Percentiles rank a stretch among this genome's conserved stretches.
Evolutionary conservation across 2,797 vertebrate genomes (phyloP).

Genomic region (Crenichthys baileyi): DNA sequence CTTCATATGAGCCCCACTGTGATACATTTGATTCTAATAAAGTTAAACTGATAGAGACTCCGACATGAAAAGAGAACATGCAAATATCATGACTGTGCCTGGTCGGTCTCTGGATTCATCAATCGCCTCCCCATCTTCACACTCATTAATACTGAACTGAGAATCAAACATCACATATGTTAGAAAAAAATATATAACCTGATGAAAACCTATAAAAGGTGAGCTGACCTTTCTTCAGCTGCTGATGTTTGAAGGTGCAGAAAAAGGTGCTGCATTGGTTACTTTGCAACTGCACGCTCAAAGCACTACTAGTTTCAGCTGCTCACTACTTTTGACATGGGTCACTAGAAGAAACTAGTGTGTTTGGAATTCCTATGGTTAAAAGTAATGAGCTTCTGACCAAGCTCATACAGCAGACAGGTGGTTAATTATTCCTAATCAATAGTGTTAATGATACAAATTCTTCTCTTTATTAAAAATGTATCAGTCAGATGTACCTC

Average conservation of each 20-base stretch:
- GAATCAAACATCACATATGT: slow-evolving; percentile 69
- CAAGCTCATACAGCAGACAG: slow-evolving; percentile 33
- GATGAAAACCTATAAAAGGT: slow-evolving; percentile 51
- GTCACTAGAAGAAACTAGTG: background rate
- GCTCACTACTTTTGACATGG: slow-evolving; percentile 2
- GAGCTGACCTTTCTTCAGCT: slow-evolving; percentile 61
- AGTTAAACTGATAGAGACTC: slow-evolving; percentile 42
- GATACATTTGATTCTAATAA: slow-evolving; percentile 38
- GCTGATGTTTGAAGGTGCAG: slow-evolving; percentile 32
- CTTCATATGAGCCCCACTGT: background rate
- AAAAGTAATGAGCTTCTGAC: slow-evolving; percentile 40
- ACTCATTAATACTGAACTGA: slow-evolving; percentile 65
- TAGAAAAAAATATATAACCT: slow-evolving; percentile 74
- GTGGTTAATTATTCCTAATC: slow-evolving; percentile 55
- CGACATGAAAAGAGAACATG: slow-evolving; percentile 37
- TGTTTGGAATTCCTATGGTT: slow-evolving; percentile 47
- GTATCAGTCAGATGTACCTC: slow-evolving; percentile 36
- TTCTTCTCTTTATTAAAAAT: slow-evolving; percentile 49
- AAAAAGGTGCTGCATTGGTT: slow-evolving; percentile 20
- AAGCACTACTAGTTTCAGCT: background rate
- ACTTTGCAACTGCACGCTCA: slow-evolving; percentile 17
- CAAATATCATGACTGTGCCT: slow-evolving; percentile 46
- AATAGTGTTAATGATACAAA: slow-evolving; percentile 46
- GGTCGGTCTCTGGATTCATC: slow-evolving; percentile 52
- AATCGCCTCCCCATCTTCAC: slow-evolving; percentile 3